These are phyloP conservation scores for Halesus radiatus DNA, from an alignment of 1,140 invertebrate species.

Conservation along the genomic window DNA sequence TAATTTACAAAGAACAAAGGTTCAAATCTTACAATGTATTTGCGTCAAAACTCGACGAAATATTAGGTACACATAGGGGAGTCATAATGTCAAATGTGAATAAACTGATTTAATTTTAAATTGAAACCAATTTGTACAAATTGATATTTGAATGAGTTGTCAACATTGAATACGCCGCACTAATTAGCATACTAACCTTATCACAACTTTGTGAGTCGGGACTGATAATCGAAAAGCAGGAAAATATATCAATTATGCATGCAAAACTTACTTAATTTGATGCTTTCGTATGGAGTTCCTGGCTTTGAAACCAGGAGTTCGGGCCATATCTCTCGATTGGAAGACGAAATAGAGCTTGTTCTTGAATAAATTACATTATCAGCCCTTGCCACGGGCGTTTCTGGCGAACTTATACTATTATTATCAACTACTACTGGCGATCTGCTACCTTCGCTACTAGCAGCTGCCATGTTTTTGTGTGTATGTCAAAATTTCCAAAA, in stretches of 20 bases:
- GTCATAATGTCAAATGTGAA: too few relatives aligned
- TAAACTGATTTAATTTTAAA: too few relatives aligned
- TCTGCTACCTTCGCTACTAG: conserved; percentile 30
- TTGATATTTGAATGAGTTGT: too few relatives aligned
- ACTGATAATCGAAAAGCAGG: conserved; percentile 6
- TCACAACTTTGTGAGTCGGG: not conserved
- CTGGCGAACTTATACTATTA: conserved; percentile 25
- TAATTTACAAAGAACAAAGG: too few relatives aligned
- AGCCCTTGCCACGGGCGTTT: conserved; percentile 1
- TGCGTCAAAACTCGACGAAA: too few relatives aligned
- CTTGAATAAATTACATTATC: conserved; percentile 15
- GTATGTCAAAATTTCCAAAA: conserved; percentile 16
- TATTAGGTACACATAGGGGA: too few relatives aligned
- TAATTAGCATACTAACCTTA: not conserved
- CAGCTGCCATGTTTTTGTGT: conserved; percentile 45
- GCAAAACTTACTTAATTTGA: conserved; percentile 53
- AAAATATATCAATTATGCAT: not conserved
- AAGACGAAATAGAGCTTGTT: conserved; percentile 39
- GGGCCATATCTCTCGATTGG: conserved; percentile 50
- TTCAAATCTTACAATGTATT: too few relatives aligned
- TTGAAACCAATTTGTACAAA: too few relatives aligned
- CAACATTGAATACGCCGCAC: too few relatives aligned
- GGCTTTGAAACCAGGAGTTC: conserved; percentile 50
- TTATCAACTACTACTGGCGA: conserved; percentile 31
- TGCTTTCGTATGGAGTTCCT: conserved; percentile 45